Percentiles rank a stretch among this genome's conserved stretches.
These are phyloP conservation scores for Sinhomidia bicolor DNA, from an alignment of 2,888 invertebrate species.

Conservation along the genomic window DNA sequence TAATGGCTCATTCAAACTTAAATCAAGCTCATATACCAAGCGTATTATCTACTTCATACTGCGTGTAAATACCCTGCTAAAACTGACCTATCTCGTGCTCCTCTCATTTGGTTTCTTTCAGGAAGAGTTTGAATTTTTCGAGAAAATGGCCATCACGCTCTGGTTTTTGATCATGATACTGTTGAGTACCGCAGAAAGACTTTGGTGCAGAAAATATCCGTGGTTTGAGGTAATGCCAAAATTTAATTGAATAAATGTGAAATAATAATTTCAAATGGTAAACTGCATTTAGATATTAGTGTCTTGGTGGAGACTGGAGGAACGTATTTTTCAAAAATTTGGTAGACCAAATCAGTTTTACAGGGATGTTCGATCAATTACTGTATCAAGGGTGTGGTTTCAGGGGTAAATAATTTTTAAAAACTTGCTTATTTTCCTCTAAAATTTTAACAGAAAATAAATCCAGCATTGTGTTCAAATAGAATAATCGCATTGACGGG, in stretches of 20 bases:
- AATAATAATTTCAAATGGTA: no score
- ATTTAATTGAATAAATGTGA: no score
- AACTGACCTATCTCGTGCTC: constrained; percentile 57
- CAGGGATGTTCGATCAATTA: constrained; percentile 3
- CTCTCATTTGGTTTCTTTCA: constrained; percentile 61
- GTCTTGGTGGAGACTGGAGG: constrained; percentile 67
- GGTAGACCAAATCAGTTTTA: constrained; percentile 40
- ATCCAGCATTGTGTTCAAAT: neutral
- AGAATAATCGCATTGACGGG: constrained; percentile 62
- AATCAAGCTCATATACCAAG: constrained; percentile 10
- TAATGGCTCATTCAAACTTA: constrained; percentile 30
- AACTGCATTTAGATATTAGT: constrained; percentile 49
- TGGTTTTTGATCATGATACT: constrained; percentile 66
- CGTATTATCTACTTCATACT: constrained; percentile 50
- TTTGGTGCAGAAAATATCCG: constrained; percentile 67
- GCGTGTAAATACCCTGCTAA: constrained; percentile 52
- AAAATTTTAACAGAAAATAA: neutral
- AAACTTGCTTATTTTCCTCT: no score
- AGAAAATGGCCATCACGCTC: constrained; percentile 70
- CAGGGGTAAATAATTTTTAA: constrained; percentile 64
- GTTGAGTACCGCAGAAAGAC: constrained; percentile 54
- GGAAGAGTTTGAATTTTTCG: constrained; percentile 69
- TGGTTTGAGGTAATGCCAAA: constrained; percentile 73
- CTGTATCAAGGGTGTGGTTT: constrained; percentile 41
- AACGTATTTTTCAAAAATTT: constrained; percentile 19